phyloP scores from a whole-genome alignment of 2,113 vertebrate genomes.

The Alethe diademata region DNA sequence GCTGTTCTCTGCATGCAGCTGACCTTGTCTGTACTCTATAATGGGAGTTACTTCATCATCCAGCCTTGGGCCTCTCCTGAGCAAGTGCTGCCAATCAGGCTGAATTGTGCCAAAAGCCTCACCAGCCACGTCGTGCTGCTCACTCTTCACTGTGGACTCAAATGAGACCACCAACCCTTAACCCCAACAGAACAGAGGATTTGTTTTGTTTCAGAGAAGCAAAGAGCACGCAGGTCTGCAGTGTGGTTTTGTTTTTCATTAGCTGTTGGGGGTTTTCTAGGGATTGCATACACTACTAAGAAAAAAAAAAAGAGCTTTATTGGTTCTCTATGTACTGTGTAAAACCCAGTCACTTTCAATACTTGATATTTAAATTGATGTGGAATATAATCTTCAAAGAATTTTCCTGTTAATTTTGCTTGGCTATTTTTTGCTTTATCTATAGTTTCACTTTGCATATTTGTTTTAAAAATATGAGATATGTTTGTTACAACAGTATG shows the following conservation, averaged over 20 bases:
- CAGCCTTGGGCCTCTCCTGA: slow-evolving; percentile 3
- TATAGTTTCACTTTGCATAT: neutral
- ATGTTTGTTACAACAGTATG: neutral
- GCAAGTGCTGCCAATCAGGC: neutral
- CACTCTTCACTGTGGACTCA: neutral
- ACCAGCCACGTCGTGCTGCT: neutral
- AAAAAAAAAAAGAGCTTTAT: neutral
- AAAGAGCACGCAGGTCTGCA: neutral
- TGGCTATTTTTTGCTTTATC: neutral
- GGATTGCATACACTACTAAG: neutral
- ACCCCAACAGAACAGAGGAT: neutral
- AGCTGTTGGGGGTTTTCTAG: neutral
- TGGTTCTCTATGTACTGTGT: neutral
- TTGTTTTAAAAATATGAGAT: neutral
- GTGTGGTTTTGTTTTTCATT: neutral
- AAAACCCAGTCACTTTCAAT: neutral
- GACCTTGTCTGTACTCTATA: slow-evolving; percentile 49
- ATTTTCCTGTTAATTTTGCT: neutral
- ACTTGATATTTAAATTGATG: neutral
- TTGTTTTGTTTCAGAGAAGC: slow-evolving; percentile 16
- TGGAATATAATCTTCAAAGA: neutral
- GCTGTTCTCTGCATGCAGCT: slow-evolving; percentile 44
- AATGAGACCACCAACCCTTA: slow-evolving; percentile 1
- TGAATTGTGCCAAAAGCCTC: neutral
- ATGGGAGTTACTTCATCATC: slow-evolving; percentile 68